phyloP scores from a whole-genome alignment of 2,113 vertebrate species.

The Nycticryphes semicollaris region DNA sequence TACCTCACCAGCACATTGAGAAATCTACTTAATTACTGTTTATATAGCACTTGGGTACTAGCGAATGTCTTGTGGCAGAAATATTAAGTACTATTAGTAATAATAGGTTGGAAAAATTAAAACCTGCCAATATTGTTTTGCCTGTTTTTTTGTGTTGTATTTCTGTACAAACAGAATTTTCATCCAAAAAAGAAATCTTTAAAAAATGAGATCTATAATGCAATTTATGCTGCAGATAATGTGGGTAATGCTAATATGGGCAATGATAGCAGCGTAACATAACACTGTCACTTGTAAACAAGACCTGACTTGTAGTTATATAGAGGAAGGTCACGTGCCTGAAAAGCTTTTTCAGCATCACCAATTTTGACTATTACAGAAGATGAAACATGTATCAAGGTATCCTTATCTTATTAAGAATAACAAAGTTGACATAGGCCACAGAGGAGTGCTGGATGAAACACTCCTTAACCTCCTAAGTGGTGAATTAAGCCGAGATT shows the following conservation, averaged over 20 bases:
- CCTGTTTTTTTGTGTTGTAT: background rate
- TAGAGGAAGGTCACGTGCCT: background rate
- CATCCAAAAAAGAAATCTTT: background rate
- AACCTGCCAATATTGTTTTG: background rate
- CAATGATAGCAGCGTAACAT: background rate
- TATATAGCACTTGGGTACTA: background rate
- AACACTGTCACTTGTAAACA: background rate
- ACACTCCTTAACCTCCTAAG: background rate
- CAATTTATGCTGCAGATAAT: background rate
- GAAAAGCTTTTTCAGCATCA: conserved; percentile 14
- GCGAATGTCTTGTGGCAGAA: background rate
- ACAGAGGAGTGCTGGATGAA: background rate
- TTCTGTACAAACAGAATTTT: background rate
- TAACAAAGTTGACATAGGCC: conserved; percentile 3
- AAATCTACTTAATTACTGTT: conserved; percentile 21
- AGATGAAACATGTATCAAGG: conserved; percentile 12
- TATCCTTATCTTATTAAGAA: conserved; percentile 10
- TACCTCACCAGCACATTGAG: background rate
- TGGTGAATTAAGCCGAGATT: background rate
- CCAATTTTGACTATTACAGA: conserved; percentile 8
- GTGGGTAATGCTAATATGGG: background rate
- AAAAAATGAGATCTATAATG: background rate
- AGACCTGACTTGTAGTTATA: background rate
- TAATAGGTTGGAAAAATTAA: background rate
- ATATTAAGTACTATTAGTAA: background rate